phyloP scores from a whole-genome alignment of 30 jellyfish, hydroid and myxozoan species.

The Cassiopea xamachana region DNA sequence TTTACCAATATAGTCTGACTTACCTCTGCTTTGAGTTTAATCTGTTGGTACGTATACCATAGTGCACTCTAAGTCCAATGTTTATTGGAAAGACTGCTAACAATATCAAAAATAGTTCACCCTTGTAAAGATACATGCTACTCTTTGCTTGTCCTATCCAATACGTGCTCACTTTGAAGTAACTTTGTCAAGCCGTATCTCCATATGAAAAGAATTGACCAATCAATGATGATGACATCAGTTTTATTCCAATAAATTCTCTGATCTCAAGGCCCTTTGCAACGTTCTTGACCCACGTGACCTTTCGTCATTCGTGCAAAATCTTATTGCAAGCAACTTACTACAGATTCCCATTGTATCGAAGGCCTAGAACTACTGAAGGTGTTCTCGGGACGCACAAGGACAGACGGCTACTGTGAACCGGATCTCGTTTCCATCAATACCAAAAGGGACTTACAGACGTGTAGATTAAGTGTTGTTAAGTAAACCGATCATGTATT shows the following conservation, averaged over 20 bases:
- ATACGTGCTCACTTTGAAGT: slow-evolving; percentile 24
- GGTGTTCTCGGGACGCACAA: slow-evolving; percentile 10
- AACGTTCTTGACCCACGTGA: not conserved
- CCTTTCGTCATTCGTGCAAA: not conserved
- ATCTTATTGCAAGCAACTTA: not conserved
- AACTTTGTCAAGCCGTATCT: slow-evolving; percentile 33
- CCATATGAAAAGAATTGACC: slow-evolving; percentile 39
- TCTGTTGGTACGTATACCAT: slow-evolving; percentile 58
- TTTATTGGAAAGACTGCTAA: slow-evolving; percentile 14
- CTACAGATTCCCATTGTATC: slow-evolving; percentile 26
- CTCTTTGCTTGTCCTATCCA: not conserved
- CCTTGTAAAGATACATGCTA: slow-evolving; percentile 15
- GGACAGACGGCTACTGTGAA: slow-evolving; percentile 55
- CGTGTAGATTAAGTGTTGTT: slow-evolving; percentile 48
- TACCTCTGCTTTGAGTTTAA: slow-evolving; percentile 37
- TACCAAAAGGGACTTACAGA: slow-evolving; percentile 49
- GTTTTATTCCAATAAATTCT: slow-evolving; percentile 42
- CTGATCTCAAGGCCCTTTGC: not conserved
- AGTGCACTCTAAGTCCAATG: slow-evolving; percentile 48
- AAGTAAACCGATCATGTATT: slow-evolving; percentile 3
- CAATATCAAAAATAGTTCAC: slow-evolving; percentile 14
- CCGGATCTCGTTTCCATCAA: slow-evolving; percentile 41
- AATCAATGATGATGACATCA: slow-evolving; percentile 50
- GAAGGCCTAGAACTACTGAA: slow-evolving; percentile 22
- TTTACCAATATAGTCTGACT: not conserved